These are phyloP conservation scores for Cebidichthys violaceus DNA, from an alignment of 2,113 vertebrate species.

Conservation along the genomic window DNA sequence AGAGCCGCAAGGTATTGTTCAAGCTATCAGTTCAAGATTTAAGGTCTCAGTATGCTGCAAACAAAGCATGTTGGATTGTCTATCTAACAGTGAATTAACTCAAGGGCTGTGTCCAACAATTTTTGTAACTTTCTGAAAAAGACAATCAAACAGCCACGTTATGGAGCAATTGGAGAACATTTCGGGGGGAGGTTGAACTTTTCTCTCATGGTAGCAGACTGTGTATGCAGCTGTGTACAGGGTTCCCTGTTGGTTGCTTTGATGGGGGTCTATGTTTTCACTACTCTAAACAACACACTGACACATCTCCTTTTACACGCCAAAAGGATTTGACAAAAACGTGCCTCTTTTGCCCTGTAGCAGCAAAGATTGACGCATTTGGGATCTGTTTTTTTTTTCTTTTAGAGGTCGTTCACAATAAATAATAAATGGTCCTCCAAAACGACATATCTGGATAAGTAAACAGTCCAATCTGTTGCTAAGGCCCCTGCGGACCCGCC, in stretches of 20 bases:
- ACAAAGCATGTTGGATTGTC: neutral
- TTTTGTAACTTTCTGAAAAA: neutral
- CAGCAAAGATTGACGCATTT: neutral
- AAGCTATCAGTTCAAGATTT: neutral
- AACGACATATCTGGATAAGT: conserved; percentile 63
- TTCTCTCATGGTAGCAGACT: neutral
- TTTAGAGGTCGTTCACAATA: conserved; percentile 50
- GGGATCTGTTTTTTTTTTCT: neutral
- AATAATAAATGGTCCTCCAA: conserved; percentile 69
- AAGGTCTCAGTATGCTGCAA: neutral
- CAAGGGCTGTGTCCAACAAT: neutral
- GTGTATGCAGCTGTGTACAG: conserved; percentile 57
- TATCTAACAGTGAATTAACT: neutral
- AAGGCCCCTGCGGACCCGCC: conserved; percentile 71
- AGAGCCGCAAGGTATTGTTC: neutral
- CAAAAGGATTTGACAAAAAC: neutral
- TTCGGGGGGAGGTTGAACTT: neutral
- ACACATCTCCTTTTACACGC: neutral
- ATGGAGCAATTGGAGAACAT: neutral
- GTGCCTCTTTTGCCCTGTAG: neutral
- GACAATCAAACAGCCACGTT: neutral
- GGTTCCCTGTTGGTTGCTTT: conserved; percentile 52
- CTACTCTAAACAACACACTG: conserved; percentile 37
- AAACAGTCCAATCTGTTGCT: conserved; percentile 84
- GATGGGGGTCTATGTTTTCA: conserved; percentile 69